A percentile compares a stretch with the other conserved stretches of the same genome.
Evolutionary conservation across 2,888 invertebrate genomes (phyloP).

Genomic region (Anorthoa munda): DNA sequence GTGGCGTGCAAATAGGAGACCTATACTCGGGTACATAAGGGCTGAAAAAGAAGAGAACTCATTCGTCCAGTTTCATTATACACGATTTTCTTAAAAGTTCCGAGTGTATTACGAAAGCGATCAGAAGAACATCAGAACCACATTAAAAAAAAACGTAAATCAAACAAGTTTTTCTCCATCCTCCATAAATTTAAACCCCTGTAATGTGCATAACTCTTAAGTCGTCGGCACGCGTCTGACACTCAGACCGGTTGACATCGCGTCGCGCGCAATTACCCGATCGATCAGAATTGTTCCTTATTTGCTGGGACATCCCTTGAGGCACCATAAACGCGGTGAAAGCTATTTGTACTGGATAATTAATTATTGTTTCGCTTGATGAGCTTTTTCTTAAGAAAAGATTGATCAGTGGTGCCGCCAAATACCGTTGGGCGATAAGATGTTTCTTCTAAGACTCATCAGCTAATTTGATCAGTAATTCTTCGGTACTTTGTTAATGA

Average conservation of each 20-base stretch:
- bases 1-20: no score
- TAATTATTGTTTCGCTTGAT: conserved; percentile 45
- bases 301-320: conserved; percentile 52
- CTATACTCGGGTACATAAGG: no score
- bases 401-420: conserved; percentile 31
- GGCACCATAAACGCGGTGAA: conserved; percentile 53
- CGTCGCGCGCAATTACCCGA: conserved; percentile 60
- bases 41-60: no score
- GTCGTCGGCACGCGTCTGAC: conserved; percentile 36
- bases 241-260: conserved; percentile 42
- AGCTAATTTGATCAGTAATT: conserved; percentile 11
- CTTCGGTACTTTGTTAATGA: not conserved
- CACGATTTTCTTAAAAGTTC: no score
- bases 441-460: conserved; percentile 23
- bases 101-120: no score
- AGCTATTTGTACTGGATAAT: conserved; percentile 52
- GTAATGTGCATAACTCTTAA: conserved; percentile 36
- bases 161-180: conserved; percentile 3
- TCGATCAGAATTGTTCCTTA: conserved; percentile 66
- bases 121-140: no score
- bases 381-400: conserved; percentile 41
- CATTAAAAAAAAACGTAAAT: no score
- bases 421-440: conserved; percentile 26
- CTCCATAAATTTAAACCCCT: conserved; percentile 30
- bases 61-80: no score